A percentile compares a stretch with the other conserved stretches of the same genome.
Evolutionary conservation across 1,140 invertebrate genomes (phyloP).

Genomic region (Musca domestica): DNA sequence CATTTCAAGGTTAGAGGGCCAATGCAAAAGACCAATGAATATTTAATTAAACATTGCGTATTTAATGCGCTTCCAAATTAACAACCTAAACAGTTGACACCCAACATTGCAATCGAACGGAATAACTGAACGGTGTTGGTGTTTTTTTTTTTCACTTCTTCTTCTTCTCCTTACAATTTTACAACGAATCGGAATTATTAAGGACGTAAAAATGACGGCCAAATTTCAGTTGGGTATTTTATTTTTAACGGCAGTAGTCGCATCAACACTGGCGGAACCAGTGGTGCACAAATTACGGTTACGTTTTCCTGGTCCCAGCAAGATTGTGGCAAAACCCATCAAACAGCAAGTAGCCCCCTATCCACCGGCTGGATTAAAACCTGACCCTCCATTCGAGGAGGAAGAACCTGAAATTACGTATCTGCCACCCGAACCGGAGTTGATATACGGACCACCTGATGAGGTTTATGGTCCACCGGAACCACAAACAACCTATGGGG

Average conservation of each 20-base stretch:
- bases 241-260: not conserved
- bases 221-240: not conserved
- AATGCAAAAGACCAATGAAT: conserved; percentile 4
- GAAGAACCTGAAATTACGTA: not conserved
- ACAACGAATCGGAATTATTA: too few relatives aligned
- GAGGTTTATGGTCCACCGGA: not conserved
- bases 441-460: not conserved
- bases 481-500: conserved; percentile 1
- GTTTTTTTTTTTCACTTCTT: too few relatives aligned
- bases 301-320: conserved; percentile 10
- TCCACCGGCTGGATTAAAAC: conserved; percentile 10
- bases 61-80: conserved; percentile 2
- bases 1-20: conserved; percentile 2
- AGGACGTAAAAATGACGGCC: too few relatives aligned
- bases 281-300: not conserved
- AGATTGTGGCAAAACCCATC: not conserved
- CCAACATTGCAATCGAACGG: not conserved
- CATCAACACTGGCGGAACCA: not conserved
- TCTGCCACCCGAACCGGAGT: not conserved
- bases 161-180: too few relatives aligned
- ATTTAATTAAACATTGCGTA: conserved; percentile 13
- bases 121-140: not conserved
- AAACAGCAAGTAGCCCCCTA: conserved; percentile 6
- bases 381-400: not conserved
- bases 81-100: not conserved